These are phyloP conservation scores for Heliconius himera DNA, from an alignment of 1,140 invertebrate species.

Conservation along the genomic window DNA sequence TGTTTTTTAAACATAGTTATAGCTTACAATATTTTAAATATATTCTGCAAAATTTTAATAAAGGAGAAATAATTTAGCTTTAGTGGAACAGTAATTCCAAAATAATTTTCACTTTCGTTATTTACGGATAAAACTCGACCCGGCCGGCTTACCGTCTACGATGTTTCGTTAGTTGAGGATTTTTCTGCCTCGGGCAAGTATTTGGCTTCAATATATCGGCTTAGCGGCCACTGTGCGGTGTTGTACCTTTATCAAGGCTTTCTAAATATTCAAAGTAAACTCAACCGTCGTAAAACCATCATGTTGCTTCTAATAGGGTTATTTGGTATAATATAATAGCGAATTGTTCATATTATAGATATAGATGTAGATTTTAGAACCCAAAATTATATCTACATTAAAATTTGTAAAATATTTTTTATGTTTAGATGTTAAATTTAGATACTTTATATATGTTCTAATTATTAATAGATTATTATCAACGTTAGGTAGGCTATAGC, in stretches of 20 bases:
- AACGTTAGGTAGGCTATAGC: too few species aligned
- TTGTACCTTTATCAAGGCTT: conserved; percentile 1
- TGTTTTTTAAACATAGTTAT: too few species aligned
- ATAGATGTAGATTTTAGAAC: too few species aligned
- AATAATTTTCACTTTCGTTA: neutral
- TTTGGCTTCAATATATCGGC: conserved; percentile 5
- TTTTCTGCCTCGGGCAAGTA: neutral
- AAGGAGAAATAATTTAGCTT: neutral
- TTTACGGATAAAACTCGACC: conserved; percentile 1
- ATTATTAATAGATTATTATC: too few species aligned
- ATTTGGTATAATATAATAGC: neutral
- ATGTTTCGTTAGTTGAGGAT: neutral
- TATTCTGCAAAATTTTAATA: neutral
- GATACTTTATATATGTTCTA: too few species aligned
- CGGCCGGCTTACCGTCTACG: conserved; percentile 7
- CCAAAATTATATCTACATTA: too few species aligned
- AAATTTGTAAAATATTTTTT: too few species aligned
- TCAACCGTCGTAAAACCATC: neutral
- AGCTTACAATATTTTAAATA: neutral
- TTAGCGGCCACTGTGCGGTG: neutral
- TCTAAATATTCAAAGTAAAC: neutral
- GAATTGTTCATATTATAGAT: neutral
- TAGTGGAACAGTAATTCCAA: neutral
- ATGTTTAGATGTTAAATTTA: too few species aligned
- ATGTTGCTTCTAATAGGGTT: neutral